These are phyloP conservation scores for Tinea trinotella DNA, from an alignment of 2,888 invertebrate genomes.

Conservation along the genomic window DNA sequence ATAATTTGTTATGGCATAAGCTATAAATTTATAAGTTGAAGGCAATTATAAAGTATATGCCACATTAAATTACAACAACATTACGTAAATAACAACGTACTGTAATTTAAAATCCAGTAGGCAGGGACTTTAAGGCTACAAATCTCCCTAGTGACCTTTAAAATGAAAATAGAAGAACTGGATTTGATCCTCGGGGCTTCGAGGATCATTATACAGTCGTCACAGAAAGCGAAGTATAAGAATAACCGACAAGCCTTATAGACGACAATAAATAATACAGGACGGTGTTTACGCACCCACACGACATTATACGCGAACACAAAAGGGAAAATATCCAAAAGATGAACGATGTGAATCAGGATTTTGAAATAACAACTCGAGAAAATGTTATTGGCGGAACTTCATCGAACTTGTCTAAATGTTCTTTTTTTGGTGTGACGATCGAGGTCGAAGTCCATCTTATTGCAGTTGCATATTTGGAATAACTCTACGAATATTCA, in stretches of 20 bases:
- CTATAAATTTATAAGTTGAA: constrained; percentile 2
- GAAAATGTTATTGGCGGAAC: constrained; percentile 4
- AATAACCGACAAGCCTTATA: constrained; percentile 9
- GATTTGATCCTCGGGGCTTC: constrained; percentile 28
- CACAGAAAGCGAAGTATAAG: constrained; percentile 24
- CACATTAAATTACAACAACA: constrained; percentile 1
- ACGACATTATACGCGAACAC: not conserved
- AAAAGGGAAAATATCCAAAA: not conserved
- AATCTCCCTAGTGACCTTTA: constrained; percentile 28
- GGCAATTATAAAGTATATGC: constrained; percentile 9
- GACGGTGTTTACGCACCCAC: not conserved
- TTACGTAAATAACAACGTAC: constrained; percentile 15
- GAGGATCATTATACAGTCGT: constrained; percentile 32
- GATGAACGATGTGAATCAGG: not conserved
- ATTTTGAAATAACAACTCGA: not conserved
- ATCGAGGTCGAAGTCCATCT: constrained; percentile 2
- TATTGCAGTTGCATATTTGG: constrained; percentile 24
- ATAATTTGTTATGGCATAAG: constrained; percentile 7
- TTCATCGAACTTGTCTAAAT: constrained; percentile 5
- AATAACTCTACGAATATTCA: constrained; percentile 26
- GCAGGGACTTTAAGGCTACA: constrained; percentile 16
- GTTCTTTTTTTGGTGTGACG: constrained; percentile 6
- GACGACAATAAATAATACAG: constrained; percentile 13
- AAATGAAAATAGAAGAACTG: constrained; percentile 34
- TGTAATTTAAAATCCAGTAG: constrained; percentile 19